Evolutionary conservation across 2,797 vertebrate species (phyloP).

Genomic region (Coluber constrictor): DNA sequence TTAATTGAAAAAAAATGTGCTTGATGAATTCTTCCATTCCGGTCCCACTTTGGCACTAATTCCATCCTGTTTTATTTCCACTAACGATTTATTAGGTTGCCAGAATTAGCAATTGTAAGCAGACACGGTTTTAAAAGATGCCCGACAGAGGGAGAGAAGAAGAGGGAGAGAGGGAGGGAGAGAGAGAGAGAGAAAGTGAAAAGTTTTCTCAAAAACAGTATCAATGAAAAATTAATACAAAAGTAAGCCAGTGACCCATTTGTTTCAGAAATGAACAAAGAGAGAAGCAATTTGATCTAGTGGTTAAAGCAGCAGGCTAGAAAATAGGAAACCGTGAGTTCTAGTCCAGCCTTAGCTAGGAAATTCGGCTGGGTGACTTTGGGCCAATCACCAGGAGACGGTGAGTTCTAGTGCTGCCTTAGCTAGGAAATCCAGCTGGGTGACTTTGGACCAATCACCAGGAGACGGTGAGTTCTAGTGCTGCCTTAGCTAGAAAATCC

Average conservation of each 20-base stretch:
- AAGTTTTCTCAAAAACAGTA: not conserved
- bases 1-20: not conserved
- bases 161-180: fast-evolving
- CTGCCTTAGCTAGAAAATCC: no score
- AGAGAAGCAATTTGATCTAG: not conserved
- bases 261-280: not conserved
- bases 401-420: no score
- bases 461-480: no score
- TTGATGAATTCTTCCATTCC: not conserved
- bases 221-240: not conserved
- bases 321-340: not conserved
- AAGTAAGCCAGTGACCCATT: not conserved
- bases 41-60: not conserved
- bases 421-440: no score
- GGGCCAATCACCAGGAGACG: no score
- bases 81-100: not conserved
- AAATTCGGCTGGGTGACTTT: no score
- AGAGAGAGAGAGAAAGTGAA: no score
- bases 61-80: not conserved
- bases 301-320: not conserved
- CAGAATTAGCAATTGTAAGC: not conserved
- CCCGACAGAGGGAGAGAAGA: not conserved
- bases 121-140: not conserved
- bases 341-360: no score
- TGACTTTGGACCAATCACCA: no score